Evolutionary conservation across 1,140 invertebrate species (phyloP), one percentile per base, ranked within the genome.

Genomic region (Melipona quadrifasciata): DNA sequence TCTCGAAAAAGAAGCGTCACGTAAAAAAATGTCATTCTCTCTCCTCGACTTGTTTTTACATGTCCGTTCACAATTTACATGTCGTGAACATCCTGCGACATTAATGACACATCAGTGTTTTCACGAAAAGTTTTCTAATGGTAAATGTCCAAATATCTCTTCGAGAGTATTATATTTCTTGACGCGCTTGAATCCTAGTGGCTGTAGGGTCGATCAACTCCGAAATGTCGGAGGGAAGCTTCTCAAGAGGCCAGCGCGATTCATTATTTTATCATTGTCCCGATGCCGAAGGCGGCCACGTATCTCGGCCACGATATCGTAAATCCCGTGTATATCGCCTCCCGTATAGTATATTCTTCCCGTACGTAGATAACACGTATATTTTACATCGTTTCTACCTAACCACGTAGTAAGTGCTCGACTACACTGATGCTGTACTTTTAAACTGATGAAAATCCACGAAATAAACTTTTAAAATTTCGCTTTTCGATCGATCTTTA

Each of bases 241-340:
- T 19, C 34, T 27, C 24, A 68, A 58, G 79, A 51, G 64, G 61
- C 55, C 31, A 39, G 80, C 80, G 75, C 75, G 86, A 87, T 87
- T 87, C 86, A 87, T 87, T 87, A 87, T 87, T 87, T 87, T 86
- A 87, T 87, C 86, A 87, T 87, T 84, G 85, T 87, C 21, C 85
- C 47, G 84, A 74, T 73, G 68, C 77, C 57, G 85, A 65, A 39
- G 73, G 65, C 61, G 51, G 24, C 51, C 47, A 55, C 83, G 53
- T 51, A 83, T 78, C 67, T 39, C 64, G n/a, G 47, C 65, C 67
- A 58, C 14, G 47, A 67, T 61, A 17, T 51, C 84, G 51, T 86
- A 84, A 84, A 87, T 84, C 65, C 64, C 5, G 5, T 58, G 51
- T 31, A 34, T 74, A 75, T 86, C 85, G 86, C 47, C 21, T 39